Evolutionary conservation across 1,140 invertebrate species (phyloP), one percentile per base, ranked within the genome.

Genomic region (Procambarus virginalis): DNA sequence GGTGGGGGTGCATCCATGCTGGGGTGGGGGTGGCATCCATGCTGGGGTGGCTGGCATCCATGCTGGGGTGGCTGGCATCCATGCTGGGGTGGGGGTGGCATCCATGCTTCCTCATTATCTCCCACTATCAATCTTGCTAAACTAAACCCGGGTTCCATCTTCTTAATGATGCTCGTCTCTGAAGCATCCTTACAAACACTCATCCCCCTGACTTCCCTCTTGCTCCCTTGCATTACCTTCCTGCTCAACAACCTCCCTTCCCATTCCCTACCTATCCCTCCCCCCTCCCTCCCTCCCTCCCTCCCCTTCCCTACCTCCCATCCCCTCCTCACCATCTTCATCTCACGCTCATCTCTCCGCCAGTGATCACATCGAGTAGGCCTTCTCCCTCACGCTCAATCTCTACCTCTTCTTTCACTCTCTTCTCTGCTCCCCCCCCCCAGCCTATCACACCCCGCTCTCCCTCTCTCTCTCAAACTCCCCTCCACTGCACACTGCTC

Each of bases 271-370:
- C n/a, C n/a, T n/a, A n/a, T n/a, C 34, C 34, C 70, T 64, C 73
- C 82, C 70, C 82, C 70, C 81, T 84, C 81, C 49, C 81, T 84
- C 81, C 73, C 81, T 84, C 81, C 70, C 81, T 84, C 82, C 51
- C 45, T 51, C 68, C 75, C 68, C 75, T 68, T 75, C 82, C n/a
- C n/a, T n/a, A n/a, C n/a, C n/a, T n/a, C n/a, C 75, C 68, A 49
- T 68, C 51, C 68, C 75, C 68, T 49, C 82, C 51, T 68, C 75
- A 20, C 48, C 68, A 70, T 68, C n/a, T n/a, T n/a, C 64, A 46
- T 84, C 64, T 84, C 17, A 17, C 34, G 22, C 60, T 73, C 34
- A n/a, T 34, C 49, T 49, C 48, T 12, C n/a, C 68, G 3, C n/a
- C 14, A 22, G 34, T 51, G 14, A 17, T 79, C 77, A 51, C 22